phyloP scores from a whole-genome alignment of 2,888 invertebrate genomes.

The Mythimna albipuncta region DNA sequence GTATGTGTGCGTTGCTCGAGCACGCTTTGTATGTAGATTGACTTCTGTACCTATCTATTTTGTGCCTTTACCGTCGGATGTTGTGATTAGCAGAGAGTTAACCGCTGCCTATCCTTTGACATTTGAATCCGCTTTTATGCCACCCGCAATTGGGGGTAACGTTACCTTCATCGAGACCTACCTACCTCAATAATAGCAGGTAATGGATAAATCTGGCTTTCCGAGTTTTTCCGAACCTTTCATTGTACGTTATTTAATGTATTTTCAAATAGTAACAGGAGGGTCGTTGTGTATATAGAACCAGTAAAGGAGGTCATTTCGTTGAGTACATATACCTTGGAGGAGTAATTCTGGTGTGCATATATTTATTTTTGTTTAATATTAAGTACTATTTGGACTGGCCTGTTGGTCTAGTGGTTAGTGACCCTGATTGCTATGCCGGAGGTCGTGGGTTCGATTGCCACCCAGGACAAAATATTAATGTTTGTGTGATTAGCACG shows the following conservation, averaged over 20 bases:
- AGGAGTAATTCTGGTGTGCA: constrained; percentile 46
- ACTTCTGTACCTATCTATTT: no score
- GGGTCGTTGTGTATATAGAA: constrained; percentile 40
- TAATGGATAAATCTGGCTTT: constrained; percentile 14
- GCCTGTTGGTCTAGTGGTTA: no score
- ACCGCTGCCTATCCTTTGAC: background rate
- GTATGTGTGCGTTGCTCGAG: no score
- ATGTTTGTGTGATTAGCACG: no score
- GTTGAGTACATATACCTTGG: constrained; percentile 42
- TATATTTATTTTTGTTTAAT: constrained; percentile 56
- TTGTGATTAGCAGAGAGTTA: background rate
- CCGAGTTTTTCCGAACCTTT: constrained; percentile 1
- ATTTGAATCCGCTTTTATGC: background rate
- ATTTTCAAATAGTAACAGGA: constrained; percentile 44
- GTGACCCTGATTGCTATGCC: no score
- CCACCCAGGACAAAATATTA: no score
- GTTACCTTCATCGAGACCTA: background rate
- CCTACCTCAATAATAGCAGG: background rate
- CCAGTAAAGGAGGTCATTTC: constrained; percentile 53
- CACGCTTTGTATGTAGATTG: no score
- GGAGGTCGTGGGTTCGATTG: no score
- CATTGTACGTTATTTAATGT: constrained; percentile 40
- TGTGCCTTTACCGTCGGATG: no score
- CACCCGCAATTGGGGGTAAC: background rate
- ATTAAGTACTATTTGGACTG: constrained; percentile 46